Evolutionary conservation across 2,797 vertebrate genomes (phyloP), one percentile per base, ranked within the genome.

Genomic region (Epinephelus coioides): DNA sequence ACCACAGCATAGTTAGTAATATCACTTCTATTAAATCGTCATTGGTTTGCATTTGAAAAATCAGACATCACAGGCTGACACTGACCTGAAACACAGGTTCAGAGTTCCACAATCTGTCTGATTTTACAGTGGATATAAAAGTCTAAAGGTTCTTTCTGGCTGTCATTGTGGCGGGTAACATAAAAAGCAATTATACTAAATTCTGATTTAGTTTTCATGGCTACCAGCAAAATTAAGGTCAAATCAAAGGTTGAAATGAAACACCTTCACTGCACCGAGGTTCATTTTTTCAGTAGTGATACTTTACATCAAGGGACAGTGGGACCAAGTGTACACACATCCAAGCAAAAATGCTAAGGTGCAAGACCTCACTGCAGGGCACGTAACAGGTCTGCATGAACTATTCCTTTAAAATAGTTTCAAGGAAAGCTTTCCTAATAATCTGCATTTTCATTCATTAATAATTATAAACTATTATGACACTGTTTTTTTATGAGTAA

Each of bases 11-110:
- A 49, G 14, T 17, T 10, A 5, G 40, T 59, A 19, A 72, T 69
- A 54, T 59, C 73, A 57, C 54, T 51, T 78, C n/a, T 43, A 57
- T 78, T 44, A 60, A 80, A 68, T 34, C 11, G 25, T 5, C 14
- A 14, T 13, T 21, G 9, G 6, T 69, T 69, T 68, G 50, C 17
- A 25, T 76, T 67, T 44, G 30, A 72, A 81, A 40, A 71, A 69
- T 61, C 27, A 34, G 18, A 63, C 21, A n/a, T 14, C 54, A 66
- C 30, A 63, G 2, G 8, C 21, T 66, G 72, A 81, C 82, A 63
- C 50, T 76, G 81, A 75, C 73, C 75, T 56, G 30, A 78, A 63
- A 71, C 56, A 73, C 44, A 34, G 50, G 34, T 23, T 85, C 65
- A 76, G 38, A 43, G 18, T 59, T 43, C 62, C 11, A 40, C 50